Evolutionary conservation across 2,797 vertebrate genomes (phyloP).

Genomic region (Falco biarmicus): DNA sequence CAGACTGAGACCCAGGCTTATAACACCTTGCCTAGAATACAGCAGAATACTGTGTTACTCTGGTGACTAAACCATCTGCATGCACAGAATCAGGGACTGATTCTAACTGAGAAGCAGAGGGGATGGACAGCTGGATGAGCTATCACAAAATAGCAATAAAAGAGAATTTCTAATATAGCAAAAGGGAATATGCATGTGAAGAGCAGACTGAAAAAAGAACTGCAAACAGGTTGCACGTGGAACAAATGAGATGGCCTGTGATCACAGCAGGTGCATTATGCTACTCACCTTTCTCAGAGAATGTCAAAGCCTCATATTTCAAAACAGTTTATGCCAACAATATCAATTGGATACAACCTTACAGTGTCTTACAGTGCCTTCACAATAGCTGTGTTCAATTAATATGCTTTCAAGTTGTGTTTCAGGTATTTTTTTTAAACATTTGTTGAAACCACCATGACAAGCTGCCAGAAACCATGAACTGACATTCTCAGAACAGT

Average conservation of each 20-base stretch:
- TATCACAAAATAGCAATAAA: background rate
- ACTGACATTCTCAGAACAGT: background rate
- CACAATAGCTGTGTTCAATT: background rate
- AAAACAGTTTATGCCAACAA: background rate
- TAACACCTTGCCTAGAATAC: background rate
- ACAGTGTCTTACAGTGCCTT: background rate
- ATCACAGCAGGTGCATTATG: background rate
- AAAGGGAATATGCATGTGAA: background rate
- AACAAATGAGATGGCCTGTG: background rate
- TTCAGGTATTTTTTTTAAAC: background rate
- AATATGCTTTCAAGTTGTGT: background rate
- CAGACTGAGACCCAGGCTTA: background rate
- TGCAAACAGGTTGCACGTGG: rapidly evolving
- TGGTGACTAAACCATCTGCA: background rate
- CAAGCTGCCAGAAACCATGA: background rate
- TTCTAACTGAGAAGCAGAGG: background rate
- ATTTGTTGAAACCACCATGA: background rate
- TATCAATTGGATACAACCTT: background rate
- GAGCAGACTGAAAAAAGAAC: background rate
- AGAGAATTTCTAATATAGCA: background rate
- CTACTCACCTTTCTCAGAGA: background rate
- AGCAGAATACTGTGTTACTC: background rate
- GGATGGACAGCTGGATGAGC: background rate
- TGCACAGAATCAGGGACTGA: background rate
- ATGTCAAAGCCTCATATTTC: background rate